These are phyloP conservation scores for Hirudinaria manillensis DNA, from an alignment of 2,888 invertebrate species.

Conservation along the genomic window DNA sequence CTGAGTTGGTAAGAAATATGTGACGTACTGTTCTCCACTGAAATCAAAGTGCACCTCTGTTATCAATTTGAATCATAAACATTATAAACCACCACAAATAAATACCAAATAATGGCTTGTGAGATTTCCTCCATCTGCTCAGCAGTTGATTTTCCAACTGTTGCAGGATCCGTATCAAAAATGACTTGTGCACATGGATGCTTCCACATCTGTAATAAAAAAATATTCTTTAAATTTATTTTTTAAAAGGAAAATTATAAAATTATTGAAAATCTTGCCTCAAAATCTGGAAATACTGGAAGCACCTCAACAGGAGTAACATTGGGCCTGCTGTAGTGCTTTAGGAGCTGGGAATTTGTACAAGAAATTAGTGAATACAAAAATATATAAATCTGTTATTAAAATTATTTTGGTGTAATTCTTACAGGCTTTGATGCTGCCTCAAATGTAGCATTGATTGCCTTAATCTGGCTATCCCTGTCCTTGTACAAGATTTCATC, in stretches of 20 bases:
- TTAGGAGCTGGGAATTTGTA: conserved; percentile 61
- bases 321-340: conserved; percentile 93
- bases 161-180: conserved; percentile 96
- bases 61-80: not conserved
- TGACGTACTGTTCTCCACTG: conserved; percentile 96
- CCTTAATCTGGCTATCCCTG: conserved; percentile 89
- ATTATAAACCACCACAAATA: not conserved
- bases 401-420: not conserved
- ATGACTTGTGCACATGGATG: conserved; percentile 93
- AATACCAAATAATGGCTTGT: conserved; percentile 90
- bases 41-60: conserved; percentile 68
- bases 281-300: conserved; percentile 88
- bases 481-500: conserved; percentile 92
- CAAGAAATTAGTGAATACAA: not conserved
- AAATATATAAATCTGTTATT: not conserved
- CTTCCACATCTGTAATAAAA: conserved; percentile 73
- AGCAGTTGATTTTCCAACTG: conserved; percentile 75
- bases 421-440: conserved; percentile 65
- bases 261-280: conserved; percentile 50
- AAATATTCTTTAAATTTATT: not conserved
- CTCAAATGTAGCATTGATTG: conserved; percentile 93
- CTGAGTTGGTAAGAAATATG: conserved; percentile 91
- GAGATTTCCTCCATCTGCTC: conserved; percentile 94
- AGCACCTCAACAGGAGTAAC: conserved; percentile 82
- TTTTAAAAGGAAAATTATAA: not conserved